A percentile compares a stretch with the other conserved stretches of the same genome.
Evolutionary conservation across 1,140 invertebrate genomes (phyloP).

Genomic region (Doryteuthis pealeii): DNA sequence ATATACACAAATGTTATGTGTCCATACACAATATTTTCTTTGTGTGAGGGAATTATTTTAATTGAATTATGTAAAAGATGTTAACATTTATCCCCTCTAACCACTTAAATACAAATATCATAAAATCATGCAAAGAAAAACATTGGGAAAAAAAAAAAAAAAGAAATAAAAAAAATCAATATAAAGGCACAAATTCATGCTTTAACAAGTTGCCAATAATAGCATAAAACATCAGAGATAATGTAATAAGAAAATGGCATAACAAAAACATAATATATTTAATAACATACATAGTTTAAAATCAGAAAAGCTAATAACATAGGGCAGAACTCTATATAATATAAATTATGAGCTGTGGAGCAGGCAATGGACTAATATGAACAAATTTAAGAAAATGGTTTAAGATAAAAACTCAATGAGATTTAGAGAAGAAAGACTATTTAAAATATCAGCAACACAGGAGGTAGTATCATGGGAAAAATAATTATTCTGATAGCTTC

Average conservation of each 20-base stretch:
- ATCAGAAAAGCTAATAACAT: neutral
- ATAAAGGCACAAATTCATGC: neutral
- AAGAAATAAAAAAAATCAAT: neutral
- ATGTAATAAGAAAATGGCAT: no score
- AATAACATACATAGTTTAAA: no score
- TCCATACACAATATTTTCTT: no score
- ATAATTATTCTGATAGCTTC: no score
- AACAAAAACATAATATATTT: no score
- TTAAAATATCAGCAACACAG: no score
- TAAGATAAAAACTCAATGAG: no score
- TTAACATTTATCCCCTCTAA: slow-evolving; percentile 9
- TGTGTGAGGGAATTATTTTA: neutral
- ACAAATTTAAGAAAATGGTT: no score
- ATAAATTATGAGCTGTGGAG: slow-evolving; percentile 2
- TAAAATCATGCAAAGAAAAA: slow-evolving; percentile 8
- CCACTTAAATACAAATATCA: slow-evolving; percentile 4
- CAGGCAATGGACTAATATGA: neutral
- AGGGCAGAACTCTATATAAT: neutral
- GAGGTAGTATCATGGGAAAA: no score
- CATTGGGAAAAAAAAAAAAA: neutral
- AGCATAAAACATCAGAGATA: neutral
- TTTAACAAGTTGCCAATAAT: slow-evolving; percentile 5
- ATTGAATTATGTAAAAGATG: neutral
- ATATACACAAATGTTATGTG: no score
- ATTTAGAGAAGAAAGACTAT: no score